Base-by-base conservation (phyloP, 2,888 invertebrate genomes). In the Ceratothoa steindachneri region DNA sequence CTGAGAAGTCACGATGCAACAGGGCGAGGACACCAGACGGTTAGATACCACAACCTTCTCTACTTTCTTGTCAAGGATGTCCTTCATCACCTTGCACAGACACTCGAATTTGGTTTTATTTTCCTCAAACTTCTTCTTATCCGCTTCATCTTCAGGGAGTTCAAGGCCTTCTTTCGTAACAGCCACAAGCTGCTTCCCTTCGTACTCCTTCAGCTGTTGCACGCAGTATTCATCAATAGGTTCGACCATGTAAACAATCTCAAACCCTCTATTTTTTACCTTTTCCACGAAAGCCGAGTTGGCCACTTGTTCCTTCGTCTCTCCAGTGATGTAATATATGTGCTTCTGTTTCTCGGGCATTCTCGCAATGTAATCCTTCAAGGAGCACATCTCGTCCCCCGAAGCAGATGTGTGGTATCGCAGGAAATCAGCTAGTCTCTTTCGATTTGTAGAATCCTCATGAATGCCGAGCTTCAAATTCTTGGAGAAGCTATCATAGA, bases 181-280 rank as follows among this genome's bases (percentile, higher is more conserved):
- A 0, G 96, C 97, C 0, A 97, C 95, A 28, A 99, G 87, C 80
- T 92, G 91, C 85, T 97, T 97, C 81, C 95, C 97, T 82, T 99
- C 97, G 83, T 93, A 98, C 84, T 99, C 98, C 86, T 94, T 98
- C 87, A 99, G 88, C 85, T 99, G 97, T 85, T 99, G 98, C 29
- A 97, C 95, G 81, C 97, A 96, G 83, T 99, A 99, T 86, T 99
- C 98, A 86, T 99, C 99, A 82, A 99, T 99, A 72, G 99, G 98
- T 85, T 99, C 98, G 0, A 93, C 92, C 98, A 99, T 99, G 90
- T 98, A 99, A 70, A 99, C 89, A 0, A 95, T 95, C 87, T 99
- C 98, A 83, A 94, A 97, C 41, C 98, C 98, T 83, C 97, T 93
- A 84, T 95, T 97, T 90, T 93, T 94, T 12, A 99, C 95, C 74